Conservation (phyloP, 2,113 vertebrate genomes). For the Erythrocercus mccallii region DNA sequence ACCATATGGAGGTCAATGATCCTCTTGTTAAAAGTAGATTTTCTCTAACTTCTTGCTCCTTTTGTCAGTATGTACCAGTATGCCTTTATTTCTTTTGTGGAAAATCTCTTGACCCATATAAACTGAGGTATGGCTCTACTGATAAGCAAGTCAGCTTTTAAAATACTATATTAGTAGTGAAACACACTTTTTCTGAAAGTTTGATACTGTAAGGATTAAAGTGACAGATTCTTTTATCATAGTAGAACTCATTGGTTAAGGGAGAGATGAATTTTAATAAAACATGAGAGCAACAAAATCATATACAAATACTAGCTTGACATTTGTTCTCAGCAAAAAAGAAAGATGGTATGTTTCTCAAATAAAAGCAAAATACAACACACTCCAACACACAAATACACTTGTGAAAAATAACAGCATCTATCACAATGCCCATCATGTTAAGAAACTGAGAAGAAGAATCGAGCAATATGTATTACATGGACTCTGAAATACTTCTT, state of each 20-base stretch:
- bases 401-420: neutral
- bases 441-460: neutral
- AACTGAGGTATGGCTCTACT: neutral
- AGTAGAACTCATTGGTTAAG: neutral
- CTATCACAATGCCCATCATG: accelerated
- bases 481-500: neutral
- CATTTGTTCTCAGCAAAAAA: neutral
- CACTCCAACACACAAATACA: neutral
- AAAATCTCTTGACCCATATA: neutral
- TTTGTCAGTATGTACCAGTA: neutral
- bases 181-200: neutral
- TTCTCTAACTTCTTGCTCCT: neutral
- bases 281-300: neutral
- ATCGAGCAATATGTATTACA: neutral
- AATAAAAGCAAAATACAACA: neutral
- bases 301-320: neutral
- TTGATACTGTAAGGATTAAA: neutral
- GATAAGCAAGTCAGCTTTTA: neutral
- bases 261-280: neutral
- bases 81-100: neutral
- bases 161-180: neutral
- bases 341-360: neutral
- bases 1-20: neutral
- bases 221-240: neutral
- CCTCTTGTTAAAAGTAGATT: neutral